Conservation (phyloP, 2,888 invertebrate genomes). For the Sarcophaga carnaria region DNA sequence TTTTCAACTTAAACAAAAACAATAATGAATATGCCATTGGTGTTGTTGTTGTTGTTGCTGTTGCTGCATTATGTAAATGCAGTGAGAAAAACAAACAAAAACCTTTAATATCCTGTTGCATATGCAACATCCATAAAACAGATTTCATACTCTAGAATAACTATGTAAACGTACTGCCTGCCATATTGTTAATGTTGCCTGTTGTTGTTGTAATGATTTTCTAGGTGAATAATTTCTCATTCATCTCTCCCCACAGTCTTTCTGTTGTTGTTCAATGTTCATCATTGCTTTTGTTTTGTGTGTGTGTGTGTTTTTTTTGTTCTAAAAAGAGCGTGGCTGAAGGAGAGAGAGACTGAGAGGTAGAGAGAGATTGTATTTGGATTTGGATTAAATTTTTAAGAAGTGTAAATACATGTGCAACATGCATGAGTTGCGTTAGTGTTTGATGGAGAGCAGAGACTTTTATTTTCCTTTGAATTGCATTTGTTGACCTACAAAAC, state of each 20-base stretch:
- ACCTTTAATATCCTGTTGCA: slow-evolving; percentile 36
- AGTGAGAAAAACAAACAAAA: neutral
- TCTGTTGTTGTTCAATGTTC: neutral
- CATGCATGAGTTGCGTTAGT: slow-evolving; percentile 8
- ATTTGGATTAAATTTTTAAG: slow-evolving; percentile 11
- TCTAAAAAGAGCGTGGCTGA: neutral
- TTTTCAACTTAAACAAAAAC: neutral
- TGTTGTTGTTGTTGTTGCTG: neutral
- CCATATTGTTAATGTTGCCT: neutral
- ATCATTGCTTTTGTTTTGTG: neutral
- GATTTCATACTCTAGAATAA: neutral
- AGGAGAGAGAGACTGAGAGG: no score
- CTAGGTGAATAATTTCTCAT: neutral
- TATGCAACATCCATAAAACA: neutral
- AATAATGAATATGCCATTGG: neutral
- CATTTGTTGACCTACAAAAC: slow-evolving; percentile 17
- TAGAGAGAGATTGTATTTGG: neutral
- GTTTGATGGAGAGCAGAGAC: slow-evolving; percentile 10
- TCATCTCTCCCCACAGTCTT: neutral
- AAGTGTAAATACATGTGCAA: slow-evolving; percentile 13
- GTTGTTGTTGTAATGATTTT: neutral
- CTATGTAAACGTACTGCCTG: no score
- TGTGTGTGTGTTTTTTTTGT: neutral
- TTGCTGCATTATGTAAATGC: neutral
- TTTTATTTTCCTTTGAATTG: neutral